Base-by-base conservation (phyloP, 2,888 invertebrate genomes). In the Philonicus albiceps region DNA sequence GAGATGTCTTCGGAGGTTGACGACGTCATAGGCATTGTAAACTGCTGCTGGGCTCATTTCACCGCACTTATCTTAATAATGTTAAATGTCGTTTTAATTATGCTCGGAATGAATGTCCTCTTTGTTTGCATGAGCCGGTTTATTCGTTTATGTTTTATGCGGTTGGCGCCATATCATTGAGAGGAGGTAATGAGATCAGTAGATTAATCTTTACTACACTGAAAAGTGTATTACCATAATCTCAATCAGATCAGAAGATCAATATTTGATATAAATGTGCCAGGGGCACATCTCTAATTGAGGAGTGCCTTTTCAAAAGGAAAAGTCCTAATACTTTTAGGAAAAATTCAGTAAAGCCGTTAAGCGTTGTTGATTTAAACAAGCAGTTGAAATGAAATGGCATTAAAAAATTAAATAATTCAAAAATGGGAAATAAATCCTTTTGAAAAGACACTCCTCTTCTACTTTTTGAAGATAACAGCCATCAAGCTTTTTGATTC, bases 41-140 rank as follows among this genome's bases (percentile, higher is more conserved):
- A 80, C 22, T 19, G 31, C 80, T 19, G 31, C 80, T 27, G 13
- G 34, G 27, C 64, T 64, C 64, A 27, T 64, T 55, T 64, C 64
- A 64, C 27, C 64, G 8, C 43, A 30, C 13, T 16, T 85, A 27
- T 72, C 40, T 80, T 49, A 85, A 85, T 73, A 73, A 40, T 72
- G 43, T 85, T 85, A 85, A 85, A 85, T 85, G 84, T 85, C 73
- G 84, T 43, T 43, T 85, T 85, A 85, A 85, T 85, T 85, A 85
- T 74, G 40, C 19, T 30, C 27, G 40, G 40, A 73, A 31, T 30
- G 16, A 72, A 40, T 43, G 11, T 72, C 30, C 80, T 49, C 49
- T 53, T 80, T 80, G 80, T 80, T 80, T 30, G 49, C 30, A 31
- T 3, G 6, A 80, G 19, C 49, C 40, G 16, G 27, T 53, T 53